Conservation (phyloP, 2,888 invertebrate genomes). For the Habrosyne pyritoides region DNA sequence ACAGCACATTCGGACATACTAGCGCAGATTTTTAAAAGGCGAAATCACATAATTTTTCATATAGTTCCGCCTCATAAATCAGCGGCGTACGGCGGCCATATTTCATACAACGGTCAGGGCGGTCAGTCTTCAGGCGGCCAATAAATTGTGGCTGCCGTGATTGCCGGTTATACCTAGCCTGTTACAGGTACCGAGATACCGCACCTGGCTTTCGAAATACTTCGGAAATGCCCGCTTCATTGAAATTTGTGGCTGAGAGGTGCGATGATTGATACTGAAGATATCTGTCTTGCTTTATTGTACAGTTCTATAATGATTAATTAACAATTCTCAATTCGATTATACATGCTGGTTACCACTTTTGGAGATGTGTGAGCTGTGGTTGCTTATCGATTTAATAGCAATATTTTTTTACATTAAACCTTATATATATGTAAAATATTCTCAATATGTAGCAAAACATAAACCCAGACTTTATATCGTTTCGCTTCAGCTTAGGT, state of each 20-base stretch:
- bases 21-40: neutral
- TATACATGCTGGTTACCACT: no score
- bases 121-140: constrained; percentile 45
- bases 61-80: constrained; percentile 47
- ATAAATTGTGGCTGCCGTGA: constrained; percentile 42
- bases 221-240: neutral
- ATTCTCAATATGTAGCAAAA: no score
- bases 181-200: neutral
- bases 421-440: no score
- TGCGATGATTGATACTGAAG: neutral
- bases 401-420: no score
- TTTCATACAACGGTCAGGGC: constrained; percentile 47
- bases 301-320: neutral
- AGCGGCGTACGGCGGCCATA: constrained; percentile 38
- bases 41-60: constrained; percentile 41
- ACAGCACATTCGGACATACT: neutral
- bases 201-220: neutral
- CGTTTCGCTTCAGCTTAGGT: no score
- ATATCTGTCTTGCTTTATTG: neutral
- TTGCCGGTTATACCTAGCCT: neutral
- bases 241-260: neutral
- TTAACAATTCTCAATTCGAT: neutral
- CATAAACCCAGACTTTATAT: no score
- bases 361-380: no score
- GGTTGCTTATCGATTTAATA: no score